Base-by-base conservation (phyloP, 2,113 vertebrate species). In the Steatornis caripensis region DNA sequence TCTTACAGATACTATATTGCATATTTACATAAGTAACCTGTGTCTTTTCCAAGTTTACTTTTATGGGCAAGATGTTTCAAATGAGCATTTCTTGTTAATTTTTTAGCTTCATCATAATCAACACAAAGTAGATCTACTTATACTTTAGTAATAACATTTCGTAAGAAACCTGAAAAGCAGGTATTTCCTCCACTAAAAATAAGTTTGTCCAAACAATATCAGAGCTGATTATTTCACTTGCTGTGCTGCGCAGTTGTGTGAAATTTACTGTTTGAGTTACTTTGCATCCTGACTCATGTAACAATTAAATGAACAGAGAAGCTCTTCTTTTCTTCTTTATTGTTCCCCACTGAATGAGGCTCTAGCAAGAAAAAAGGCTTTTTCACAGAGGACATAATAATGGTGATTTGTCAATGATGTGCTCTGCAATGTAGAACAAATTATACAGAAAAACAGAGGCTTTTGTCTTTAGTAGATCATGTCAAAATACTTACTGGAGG, bases 401-500 rank as follows among this genome's bases (percentile, higher is more conserved):
- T 61, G 66, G 78, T 87, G 70, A 80, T 76, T 92, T 76, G 80
- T 89, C 82, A 55, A 9, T 41, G 46, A 9, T 41, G 46, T 86
- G 37, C 58, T 74, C 51, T 91, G 24, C 51, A 81, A 62, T 2
- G 14, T 37, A 84, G 75, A 79, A 83, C 68, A 92, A 94, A 66
- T 88, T 75, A 68, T 71, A 76, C 37, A 68, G 75, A 62, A 87
- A 87, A 90, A 58, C 24, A 65, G 84, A 86, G 48, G 41, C 39
- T 88, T 95, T 93, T 93, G 48, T 92, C 68, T 75, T 70, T 53
- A 75, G 54, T 34, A 74, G 62, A 86, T 96, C 27, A 64, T 34
- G 29, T 90, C 79, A 90, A 91, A 96, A 92, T 84, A 96, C 90
- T 95, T 91, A 90, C 82, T 84, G 68, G 53, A 75, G 68, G 61